Conservation (phyloP, 2,888 invertebrate species). For the Melolontha melolontha region DNA sequence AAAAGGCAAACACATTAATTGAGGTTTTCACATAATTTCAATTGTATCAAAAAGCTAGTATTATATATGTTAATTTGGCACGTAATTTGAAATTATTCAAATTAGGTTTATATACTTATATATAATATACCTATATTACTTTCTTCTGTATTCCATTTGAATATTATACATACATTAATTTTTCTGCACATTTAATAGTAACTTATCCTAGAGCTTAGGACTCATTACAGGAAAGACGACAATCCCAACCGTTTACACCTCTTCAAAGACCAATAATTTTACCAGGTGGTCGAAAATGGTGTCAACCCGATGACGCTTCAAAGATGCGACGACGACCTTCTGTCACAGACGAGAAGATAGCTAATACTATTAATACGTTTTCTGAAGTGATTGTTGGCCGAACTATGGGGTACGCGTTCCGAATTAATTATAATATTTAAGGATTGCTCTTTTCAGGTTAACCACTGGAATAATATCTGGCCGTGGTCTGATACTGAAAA, state of each 20-base stretch:
- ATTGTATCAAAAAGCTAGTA: too few relatives aligned
- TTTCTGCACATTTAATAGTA: conserved; percentile 7
- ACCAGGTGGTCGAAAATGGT: conserved; percentile 84
- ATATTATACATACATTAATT: too few relatives aligned
- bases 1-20: too few relatives aligned
- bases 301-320: conserved; percentile 82
- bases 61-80: too few relatives aligned
- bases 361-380: conserved; percentile 85
- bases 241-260: conserved; percentile 70
- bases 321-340: conserved; percentile 53
- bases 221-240: conserved; percentile 60
- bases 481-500: conserved; percentile 71
- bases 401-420: conserved; percentile 80
- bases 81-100: too few relatives aligned
- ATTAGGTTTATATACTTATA: too few relatives aligned
- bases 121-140: too few relatives aligned
- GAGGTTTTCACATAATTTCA: too few relatives aligned
- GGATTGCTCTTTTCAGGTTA: conserved; percentile 70
- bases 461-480: conserved; percentile 73
- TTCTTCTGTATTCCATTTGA: too few relatives aligned
- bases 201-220: conserved; percentile 31
- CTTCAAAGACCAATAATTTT: conserved; percentile 79
- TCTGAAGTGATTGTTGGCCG: conserved; percentile 88
- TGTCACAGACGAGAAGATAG: conserved; percentile 90
- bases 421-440: conserved; percentile 45